Evolutionary conservation across 2,888 invertebrate genomes (phyloP).

Genomic region (Terebella lapidaria): DNA sequence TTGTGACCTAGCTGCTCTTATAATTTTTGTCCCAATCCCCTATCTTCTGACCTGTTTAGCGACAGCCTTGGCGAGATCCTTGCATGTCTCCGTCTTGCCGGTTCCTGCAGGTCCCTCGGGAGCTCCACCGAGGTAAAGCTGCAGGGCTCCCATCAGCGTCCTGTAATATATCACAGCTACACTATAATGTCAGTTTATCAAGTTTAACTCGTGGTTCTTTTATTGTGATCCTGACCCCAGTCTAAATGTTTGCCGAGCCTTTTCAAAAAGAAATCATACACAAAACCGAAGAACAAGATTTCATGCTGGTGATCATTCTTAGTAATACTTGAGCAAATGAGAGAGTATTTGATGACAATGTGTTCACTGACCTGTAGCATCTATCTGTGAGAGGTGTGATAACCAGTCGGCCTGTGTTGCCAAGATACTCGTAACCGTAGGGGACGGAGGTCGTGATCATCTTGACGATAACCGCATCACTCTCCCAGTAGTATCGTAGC

Average conservation of each 20-base stretch:
- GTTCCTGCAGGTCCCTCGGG: slow-evolving; percentile 54
- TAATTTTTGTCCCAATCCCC: too few relatives aligned
- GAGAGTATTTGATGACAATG: too few relatives aligned
- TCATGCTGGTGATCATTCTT: too few relatives aligned
- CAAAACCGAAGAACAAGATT: too few relatives aligned
- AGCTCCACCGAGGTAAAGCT: slow-evolving; percentile 51
- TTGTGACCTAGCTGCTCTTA: too few relatives aligned
- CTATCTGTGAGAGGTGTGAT: slow-evolving; percentile 53
- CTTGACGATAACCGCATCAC: slow-evolving; percentile 47
- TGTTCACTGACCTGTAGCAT: slow-evolving; percentile 49
- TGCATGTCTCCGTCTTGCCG: slow-evolving; percentile 53
- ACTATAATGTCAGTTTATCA: too few relatives aligned
- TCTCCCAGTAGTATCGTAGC: slow-evolving; percentile 45
- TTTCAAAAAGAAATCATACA: too few relatives aligned
- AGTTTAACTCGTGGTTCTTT: too few relatives aligned
- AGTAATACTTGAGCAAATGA: too few relatives aligned
- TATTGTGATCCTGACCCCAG: too few relatives aligned
- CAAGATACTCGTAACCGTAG: slow-evolving; percentile 53
- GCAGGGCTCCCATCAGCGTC: slow-evolving; percentile 51
- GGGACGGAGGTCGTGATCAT: slow-evolving; percentile 52
- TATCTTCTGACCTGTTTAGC: slow-evolving; percentile 54
- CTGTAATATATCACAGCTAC: slow-evolving; percentile 24
- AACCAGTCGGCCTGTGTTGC: slow-evolving; percentile 50
- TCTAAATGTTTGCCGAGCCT: too few relatives aligned
- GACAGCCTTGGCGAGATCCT: slow-evolving; percentile 52